Percentiles rank a stretch among this genome's conserved stretches.
Conservation (phyloP, 1,140 invertebrate species). For the Amphibalanus amphitrite region DNA sequence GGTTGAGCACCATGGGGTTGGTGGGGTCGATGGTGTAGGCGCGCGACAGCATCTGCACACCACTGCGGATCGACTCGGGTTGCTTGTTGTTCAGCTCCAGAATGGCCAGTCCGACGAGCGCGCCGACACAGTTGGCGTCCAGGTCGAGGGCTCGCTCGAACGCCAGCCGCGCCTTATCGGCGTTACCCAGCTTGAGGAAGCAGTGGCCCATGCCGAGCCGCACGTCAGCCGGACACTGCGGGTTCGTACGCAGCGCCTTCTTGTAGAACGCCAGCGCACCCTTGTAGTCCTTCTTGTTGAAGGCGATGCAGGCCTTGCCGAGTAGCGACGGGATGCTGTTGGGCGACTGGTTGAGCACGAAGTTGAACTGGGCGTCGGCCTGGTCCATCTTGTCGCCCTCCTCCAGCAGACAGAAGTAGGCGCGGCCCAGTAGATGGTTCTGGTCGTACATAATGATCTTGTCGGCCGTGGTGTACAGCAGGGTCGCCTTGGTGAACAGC, state of each 20-base stretch:
- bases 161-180: slow-evolving; percentile 76
- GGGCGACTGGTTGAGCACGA: slow-evolving; percentile 86
- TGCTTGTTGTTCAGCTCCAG: slow-evolving; percentile 85
- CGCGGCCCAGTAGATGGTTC: slow-evolving; percentile 52
- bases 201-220: slow-evolving; percentile 94
- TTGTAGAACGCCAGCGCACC: slow-evolving; percentile 95
- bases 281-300: slow-evolving; percentile 81
- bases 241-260: slow-evolving; percentile 87
- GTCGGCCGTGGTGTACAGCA: slow-evolving; percentile 93
- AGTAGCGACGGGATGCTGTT: slow-evolving; percentile 92
- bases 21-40: slow-evolving; percentile 94
- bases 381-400: slow-evolving; percentile 99
- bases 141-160: slow-evolving; percentile 89
- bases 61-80: slow-evolving; percentile 76
- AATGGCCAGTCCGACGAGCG: slow-evolving; percentile 85
- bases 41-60: slow-evolving; percentile 89
- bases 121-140: slow-evolving; percentile 86
- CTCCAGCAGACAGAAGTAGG: slow-evolving; percentile 82
- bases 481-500: slow-evolving; percentile 88
- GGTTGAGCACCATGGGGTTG: slow-evolving; percentile 98
- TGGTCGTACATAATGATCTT: slow-evolving; percentile 99
- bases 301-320: slow-evolving; percentile 95
- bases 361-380: slow-evolving; percentile 98
- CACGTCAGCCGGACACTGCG: slow-evolving; percentile 92
- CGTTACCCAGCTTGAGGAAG: slow-evolving; percentile 89